Evolutionary conservation across 2,797 vertebrate species (phyloP), one percentile per base, ranked within the genome.

Genomic region (Tamandua tetradactyla): DNA sequence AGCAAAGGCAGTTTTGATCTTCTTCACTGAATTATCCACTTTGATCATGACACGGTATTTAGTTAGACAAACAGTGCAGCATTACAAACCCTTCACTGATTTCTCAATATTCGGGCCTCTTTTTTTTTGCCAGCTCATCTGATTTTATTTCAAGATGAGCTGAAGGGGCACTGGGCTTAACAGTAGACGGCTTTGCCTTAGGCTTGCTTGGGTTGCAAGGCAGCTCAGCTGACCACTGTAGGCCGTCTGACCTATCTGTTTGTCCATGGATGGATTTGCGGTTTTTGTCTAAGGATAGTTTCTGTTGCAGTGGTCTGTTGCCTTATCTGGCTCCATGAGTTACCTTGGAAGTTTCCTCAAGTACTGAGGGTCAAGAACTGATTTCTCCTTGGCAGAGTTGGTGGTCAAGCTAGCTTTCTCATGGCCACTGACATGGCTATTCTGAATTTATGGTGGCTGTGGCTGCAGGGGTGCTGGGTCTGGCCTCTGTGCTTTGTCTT

Each of bases 61-160:
- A 44, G 98, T 98, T 44, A 98, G 97, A 62, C 98, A 98, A 75
- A 98, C 98, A n/a, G 98, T 98, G 97, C 98, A 98, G 95, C 98
- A 98, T 22, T 98, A 98, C 97, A 98, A 93, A 95, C 98, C 98
- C 96, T 98, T 98, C 78, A 98, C 97, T 2, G 98, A 98, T 96
- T 98, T 98, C 96, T 98, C 98, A 96, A 98, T 98, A 95, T 98
- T 98, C 30, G 98, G 97, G 88, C 98, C 98, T 98, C n/a, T n/a
- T 98, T 98, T 98, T 98, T 97, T 98, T 98, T 86, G 97, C 94
- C 80, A 98, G 90, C 95, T 98, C 98, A 91, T 98, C 98, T 90
- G 97, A 86, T 96, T 98, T 98, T 97, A 97, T 97, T 97, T 98
- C 98, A 95, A 66, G 93, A 1, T 96, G 97, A 92, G 94, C 71